phyloP scores from a whole-genome alignment of 2,797 vertebrate genomes.

The Aeoliscus strigatus region DNA sequence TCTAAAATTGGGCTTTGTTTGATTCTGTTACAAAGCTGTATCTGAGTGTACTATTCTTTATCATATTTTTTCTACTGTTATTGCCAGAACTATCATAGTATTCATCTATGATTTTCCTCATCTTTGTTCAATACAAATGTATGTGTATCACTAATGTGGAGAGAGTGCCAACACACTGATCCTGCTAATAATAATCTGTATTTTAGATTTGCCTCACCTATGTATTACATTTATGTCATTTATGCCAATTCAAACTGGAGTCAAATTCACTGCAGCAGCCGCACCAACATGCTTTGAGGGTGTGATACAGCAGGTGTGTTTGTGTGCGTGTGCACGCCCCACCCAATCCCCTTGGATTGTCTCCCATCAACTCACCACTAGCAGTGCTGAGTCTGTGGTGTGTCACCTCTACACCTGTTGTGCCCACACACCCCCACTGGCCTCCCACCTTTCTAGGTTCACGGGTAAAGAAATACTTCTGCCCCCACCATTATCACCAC shows the following conservation, averaged over 20 bases:
- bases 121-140: too few species aligned
- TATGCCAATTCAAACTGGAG: slow-evolving; percentile 7
- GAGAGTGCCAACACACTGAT: neutral
- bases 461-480: slow-evolving; percentile 30
- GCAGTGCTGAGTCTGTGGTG: slow-evolving; percentile 8
- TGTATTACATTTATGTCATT: neutral
- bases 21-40: too few species aligned
- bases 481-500: slow-evolving; percentile 5
- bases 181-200: neutral
- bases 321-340: slow-evolving; percentile 17
- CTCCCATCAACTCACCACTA: slow-evolving; percentile 17
- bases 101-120: too few species aligned
- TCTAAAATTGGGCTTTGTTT: too few species aligned
- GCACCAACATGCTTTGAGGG: slow-evolving; percentile 11
- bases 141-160: too few species aligned
- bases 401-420: slow-evolving; percentile 57
- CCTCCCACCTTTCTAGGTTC: slow-evolving; percentile 30
- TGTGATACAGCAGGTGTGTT: slow-evolving; percentile 15
- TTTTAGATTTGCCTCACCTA: slow-evolving; percentile 9
- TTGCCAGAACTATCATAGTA: too few species aligned
- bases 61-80: too few species aligned
- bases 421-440: slow-evolving; percentile 17
- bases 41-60: too few species aligned
- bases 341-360: slow-evolving; percentile 36
- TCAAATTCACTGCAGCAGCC: slow-evolving; percentile 8